These are phyloP conservation scores for Andrena camellia DNA, from an alignment of 2,888 invertebrate species.

Conservation along the genomic window DNA sequence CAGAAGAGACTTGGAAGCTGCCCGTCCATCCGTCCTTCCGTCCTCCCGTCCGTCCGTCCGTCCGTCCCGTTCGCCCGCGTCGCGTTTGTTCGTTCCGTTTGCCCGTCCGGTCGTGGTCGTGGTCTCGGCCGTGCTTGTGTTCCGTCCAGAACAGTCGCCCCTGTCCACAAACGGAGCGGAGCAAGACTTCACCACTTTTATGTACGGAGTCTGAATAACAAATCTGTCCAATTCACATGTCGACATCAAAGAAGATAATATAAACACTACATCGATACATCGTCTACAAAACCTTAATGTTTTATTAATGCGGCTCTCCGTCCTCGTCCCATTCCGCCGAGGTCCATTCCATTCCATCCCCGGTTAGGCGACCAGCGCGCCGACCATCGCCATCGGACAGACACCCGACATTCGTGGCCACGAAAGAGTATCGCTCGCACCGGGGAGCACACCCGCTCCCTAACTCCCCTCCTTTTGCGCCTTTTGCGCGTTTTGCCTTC, in stretches of 20 bases:
- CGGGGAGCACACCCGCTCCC: slow-evolving; percentile 65
- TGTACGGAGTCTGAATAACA: slow-evolving; percentile 85
- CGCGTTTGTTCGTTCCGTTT: slow-evolving; percentile 31
- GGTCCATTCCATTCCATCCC: slow-evolving; percentile 70
- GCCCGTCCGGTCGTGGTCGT: slow-evolving; percentile 27
- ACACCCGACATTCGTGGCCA: slow-evolving; percentile 35
- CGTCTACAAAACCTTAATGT: slow-evolving; percentile 85
- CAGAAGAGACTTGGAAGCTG: slow-evolving; percentile 66
- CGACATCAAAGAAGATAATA: slow-evolving; percentile 86
- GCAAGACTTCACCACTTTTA: slow-evolving; percentile 85
- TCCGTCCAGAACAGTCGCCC: slow-evolving; percentile 68
- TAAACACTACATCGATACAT: slow-evolving; percentile 86
- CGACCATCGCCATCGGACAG: slow-evolving; percentile 11
- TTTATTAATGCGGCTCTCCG: slow-evolving; percentile 84
- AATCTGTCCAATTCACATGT: slow-evolving; percentile 86
- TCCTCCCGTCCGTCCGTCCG: slow-evolving; percentile 66
- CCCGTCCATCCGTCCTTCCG: slow-evolving; percentile 75
- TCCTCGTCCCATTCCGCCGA: slow-evolving; percentile 59
- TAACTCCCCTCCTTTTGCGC: slow-evolving; percentile 46
- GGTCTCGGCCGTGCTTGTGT: slow-evolving; percentile 48
- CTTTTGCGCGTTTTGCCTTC: slow-evolving; percentile 41
- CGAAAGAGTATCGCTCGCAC: slow-evolving; percentile 32
- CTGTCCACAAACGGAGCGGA: slow-evolving; percentile 84
- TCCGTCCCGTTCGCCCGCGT: slow-evolving; percentile 71
- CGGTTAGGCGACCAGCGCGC: slow-evolving; percentile 44